A percentile compares a stretch with the other conserved stretches of the same genome.
Evolutionary conservation across 2,888 invertebrate genomes (phyloP).

Genomic region (Acanthopleura granulata): DNA sequence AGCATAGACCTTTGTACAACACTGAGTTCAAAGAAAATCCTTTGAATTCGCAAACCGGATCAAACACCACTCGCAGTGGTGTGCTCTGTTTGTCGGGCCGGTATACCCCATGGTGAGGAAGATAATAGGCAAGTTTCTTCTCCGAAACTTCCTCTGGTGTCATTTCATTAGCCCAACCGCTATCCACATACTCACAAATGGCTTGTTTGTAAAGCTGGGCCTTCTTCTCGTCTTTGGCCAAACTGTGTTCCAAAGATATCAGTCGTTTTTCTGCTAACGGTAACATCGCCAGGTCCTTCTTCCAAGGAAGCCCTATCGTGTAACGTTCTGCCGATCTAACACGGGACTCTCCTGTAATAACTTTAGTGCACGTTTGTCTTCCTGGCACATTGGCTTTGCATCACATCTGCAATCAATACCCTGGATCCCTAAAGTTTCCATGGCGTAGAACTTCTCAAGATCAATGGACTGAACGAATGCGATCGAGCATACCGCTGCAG

Average conservation of each 20-base stretch:
- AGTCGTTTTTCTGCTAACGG: conserved; percentile 21
- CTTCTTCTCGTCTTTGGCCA: conserved; percentile 11
- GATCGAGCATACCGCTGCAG: conserved; percentile 15
- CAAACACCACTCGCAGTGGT: too few species aligned
- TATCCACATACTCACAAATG: conserved; percentile 16
- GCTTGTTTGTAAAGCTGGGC: conserved; percentile 11
- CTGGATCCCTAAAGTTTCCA: conserved; percentile 22
- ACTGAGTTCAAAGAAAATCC: too few species aligned
- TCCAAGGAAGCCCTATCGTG: conserved; percentile 25
- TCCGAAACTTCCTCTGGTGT: conserved; percentile 14
- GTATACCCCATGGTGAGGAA: conserved; percentile 27
- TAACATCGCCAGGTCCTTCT: conserved; percentile 16
- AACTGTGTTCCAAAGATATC: conserved; percentile 18
- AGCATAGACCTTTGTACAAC: too few species aligned
- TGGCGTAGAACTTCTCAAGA: conserved; percentile 24
- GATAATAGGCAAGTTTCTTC: conserved; percentile 16
- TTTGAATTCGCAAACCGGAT: too few species aligned
- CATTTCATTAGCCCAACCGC: conserved; percentile 2
- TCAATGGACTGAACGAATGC: conserved; percentile 22
- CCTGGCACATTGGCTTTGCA: not conserved
- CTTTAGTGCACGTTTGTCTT: conserved; percentile 7
- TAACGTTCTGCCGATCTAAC: not conserved
- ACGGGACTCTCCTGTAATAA: conserved; percentile 15
- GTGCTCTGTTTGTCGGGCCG: conserved; percentile 19
- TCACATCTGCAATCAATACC: conserved; percentile 12